Base-by-base conservation (phyloP, 1,140 invertebrate species). In the Macrostomum lignano region DNA sequence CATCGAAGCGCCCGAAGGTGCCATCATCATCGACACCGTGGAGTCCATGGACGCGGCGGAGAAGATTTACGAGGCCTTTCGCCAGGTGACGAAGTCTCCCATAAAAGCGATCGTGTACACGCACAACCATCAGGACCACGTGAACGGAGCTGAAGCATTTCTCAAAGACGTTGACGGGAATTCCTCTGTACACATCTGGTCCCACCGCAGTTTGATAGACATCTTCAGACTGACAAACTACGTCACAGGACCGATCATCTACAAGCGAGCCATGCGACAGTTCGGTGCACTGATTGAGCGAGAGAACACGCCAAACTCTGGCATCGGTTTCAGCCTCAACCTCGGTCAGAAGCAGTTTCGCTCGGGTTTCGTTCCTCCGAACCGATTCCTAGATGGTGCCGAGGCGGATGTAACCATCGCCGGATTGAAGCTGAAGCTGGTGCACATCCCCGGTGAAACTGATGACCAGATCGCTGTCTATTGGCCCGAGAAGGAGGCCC, bases 401-500 rank as follows among this genome's bases (percentile, higher is more conserved):
- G 21, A 38, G 11, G 33, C 37, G 7, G 36, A 43, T 22, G 15
- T 42, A 1, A 37, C 15, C 7, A 14, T 44, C 28, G 45, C 45
- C 34, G 45, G 45, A 44, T 9, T 46, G 15, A 17, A 37, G n/a
- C 6, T 47, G 19, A 34, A 33, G 9, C 37, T 48, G 3, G 20
- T 49, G 10, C 46, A 48, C 38, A 49, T 49, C 19, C 47, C 47
- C 1, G 47, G 47, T 9, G 47, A 49, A 31, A 49, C 47, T 2
- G 36, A 39, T 19, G 46, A 49, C 33, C 46, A 48, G 25, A 48
- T 49, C 15, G 47, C 42, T 3, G 44, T 49, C 6, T 49, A 46
- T 46, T 17, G 47, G 11, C 40, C 42, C 3, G 38, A 42, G 5
- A 33, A 42, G 23, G 34, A 35, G 32, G 36, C 39, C 3, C 39